Conservation (phyloP, 2,113 vertebrate species). For the Rhabdomys dilectus region DNA sequence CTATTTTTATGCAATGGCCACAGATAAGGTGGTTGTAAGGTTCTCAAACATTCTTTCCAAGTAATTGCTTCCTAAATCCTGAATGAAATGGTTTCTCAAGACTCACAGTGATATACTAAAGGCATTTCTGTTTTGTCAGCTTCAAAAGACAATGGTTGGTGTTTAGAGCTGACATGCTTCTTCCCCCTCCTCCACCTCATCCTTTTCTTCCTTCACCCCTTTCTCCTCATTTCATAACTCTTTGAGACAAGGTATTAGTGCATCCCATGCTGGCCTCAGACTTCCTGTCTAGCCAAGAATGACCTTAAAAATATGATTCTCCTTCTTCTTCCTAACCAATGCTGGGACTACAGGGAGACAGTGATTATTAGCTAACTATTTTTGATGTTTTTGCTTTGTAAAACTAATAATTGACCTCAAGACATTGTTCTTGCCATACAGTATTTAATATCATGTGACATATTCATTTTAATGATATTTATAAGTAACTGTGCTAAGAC, state of each 20-base stretch:
- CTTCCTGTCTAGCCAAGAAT: neutral
- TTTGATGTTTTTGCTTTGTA: neutral
- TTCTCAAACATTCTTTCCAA: conserved; percentile 41
- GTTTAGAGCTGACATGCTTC: neutral
- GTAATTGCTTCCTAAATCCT: neutral
- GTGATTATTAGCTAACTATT: neutral
- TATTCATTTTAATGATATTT: neutral
- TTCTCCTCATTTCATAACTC: neutral
- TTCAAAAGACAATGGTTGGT: neutral
- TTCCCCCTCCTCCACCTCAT: no score
- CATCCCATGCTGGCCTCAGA: neutral
- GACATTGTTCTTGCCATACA: neutral
- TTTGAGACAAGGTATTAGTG: no score
- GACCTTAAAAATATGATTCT: neutral
- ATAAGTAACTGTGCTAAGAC: neutral
- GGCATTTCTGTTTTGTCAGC: neutral
- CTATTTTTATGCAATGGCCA: neutral
- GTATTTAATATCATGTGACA: neutral
- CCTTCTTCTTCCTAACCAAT: neutral
- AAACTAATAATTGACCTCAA: no score
- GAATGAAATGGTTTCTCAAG: conserved; percentile 22
- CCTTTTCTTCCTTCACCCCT: neutral
- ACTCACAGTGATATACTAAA: neutral
- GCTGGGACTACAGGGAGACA: neutral
- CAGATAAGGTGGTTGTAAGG: conserved; percentile 34